Percentiles rank a stretch among this genome's conserved stretches.
Conservation (phyloP, 2,888 invertebrate genomes). For the Coremacera marginata region DNA sequence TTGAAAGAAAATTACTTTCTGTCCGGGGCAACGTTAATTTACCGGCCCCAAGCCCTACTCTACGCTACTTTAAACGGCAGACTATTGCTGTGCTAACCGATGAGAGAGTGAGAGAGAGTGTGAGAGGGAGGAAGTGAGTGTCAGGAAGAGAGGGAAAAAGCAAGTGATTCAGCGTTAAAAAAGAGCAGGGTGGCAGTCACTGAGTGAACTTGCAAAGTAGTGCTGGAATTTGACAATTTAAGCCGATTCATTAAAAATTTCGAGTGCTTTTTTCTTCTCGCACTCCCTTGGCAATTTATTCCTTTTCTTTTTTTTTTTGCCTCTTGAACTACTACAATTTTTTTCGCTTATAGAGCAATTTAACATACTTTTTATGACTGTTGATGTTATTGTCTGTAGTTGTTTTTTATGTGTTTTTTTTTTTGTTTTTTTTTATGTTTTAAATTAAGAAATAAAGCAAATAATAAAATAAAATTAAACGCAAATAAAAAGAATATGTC, state of each 20-base stretch:
- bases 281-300: neutral
- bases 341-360: constrained; percentile 2
- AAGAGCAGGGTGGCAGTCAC: neutral
- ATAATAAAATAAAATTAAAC: constrained; percentile 14
- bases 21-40: too few species aligned
- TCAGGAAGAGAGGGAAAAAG: too few species aligned
- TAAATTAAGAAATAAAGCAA: constrained; percentile 32
- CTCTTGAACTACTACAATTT: neutral
- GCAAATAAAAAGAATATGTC: constrained; percentile 9
- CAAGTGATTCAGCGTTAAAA: neutral
- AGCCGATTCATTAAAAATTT: constrained; percentile 25
- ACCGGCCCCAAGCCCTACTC: too few species aligned
- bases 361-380: constrained; percentile 14
- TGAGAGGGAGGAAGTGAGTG: too few species aligned
- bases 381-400: constrained; percentile 16
- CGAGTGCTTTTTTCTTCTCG: neutral
- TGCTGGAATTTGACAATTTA: constrained; percentile 16
- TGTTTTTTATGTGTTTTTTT: neutral
- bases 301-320: neutral
- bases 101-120: neutral
- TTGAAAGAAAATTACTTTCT: too few species aligned
- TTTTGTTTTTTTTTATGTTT: constrained; percentile 11
- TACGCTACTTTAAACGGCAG: neutral
- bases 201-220: neutral
- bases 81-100: neutral